Percentiles rank a stretch among this genome's conserved stretches.
These are phyloP conservation scores for Parazoanthus darwini DNA, from an alignment of 92 coral and sea anemone genomes.

Conservation along the genomic window DNA sequence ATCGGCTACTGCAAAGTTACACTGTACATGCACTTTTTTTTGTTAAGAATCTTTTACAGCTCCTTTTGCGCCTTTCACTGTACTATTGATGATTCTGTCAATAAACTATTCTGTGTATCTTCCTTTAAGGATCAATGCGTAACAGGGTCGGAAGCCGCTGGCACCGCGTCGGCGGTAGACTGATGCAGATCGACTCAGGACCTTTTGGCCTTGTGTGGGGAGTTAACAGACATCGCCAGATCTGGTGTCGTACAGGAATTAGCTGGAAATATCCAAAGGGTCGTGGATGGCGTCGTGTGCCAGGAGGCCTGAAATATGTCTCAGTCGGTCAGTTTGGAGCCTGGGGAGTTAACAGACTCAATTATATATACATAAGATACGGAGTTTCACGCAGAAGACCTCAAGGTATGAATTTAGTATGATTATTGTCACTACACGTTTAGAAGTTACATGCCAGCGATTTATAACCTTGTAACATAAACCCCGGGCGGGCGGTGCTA, in stretches of 20 bases:
- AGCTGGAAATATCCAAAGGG: slow-evolving; percentile 22
- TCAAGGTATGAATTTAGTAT: background rate
- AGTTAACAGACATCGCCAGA: slow-evolving; percentile 36
- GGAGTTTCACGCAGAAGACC: slow-evolving; percentile 20
- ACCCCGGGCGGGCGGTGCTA: no score
- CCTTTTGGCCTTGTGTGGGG: slow-evolving; percentile 56
- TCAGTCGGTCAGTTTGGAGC: slow-evolving; percentile 25
- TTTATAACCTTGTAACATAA: no score
- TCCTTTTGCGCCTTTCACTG: background rate
- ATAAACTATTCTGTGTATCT: background rate
- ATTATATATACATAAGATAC: slow-evolving; percentile 25
- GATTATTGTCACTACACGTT: background rate
- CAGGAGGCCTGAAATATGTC: slow-evolving; percentile 20
- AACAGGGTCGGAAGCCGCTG: slow-evolving; percentile 51
- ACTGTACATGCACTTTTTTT: background rate
- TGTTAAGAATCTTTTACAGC: background rate
- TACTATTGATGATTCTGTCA: background rate
- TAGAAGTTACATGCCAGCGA: no score
- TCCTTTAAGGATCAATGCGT: slow-evolving; percentile 26
- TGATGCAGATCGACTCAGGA: slow-evolving; percentile 58
- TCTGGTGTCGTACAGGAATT: slow-evolving; percentile 52
- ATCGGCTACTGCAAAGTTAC: background rate
- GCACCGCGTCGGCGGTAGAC: slow-evolving; percentile 13
- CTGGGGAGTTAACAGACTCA: slow-evolving; percentile 38
- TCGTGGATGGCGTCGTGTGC: slow-evolving; percentile 39